A percentile compares a stretch with the other conserved stretches of the same genome.
Conservation (phyloP, 2,888 invertebrate genomes). For the Miltochrista miniata region DNA sequence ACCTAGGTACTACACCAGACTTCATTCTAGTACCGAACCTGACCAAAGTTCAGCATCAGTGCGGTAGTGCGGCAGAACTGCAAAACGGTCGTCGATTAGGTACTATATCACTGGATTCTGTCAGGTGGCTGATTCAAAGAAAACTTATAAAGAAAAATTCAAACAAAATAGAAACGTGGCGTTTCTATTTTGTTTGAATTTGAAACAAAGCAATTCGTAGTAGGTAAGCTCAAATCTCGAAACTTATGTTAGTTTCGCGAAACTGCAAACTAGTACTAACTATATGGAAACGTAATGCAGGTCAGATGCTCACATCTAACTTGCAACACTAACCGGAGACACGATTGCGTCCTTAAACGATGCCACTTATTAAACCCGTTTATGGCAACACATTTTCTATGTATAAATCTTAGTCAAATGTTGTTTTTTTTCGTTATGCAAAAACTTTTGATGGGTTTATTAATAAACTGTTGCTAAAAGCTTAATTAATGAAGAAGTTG, state of each 20-base stretch:
- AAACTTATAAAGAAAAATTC: no score
- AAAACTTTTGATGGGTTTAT: slow-evolving; percentile 15
- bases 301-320: slow-evolving; percentile 38
- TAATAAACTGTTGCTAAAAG: slow-evolving; percentile 15
- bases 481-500: no score
- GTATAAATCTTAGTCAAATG: slow-evolving; percentile 10
- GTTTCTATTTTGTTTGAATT: no score
- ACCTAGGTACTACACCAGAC: no score
- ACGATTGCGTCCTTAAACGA: slow-evolving; percentile 46
- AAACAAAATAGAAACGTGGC: no score
- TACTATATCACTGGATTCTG: no score
- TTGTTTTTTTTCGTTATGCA: slow-evolving; percentile 21
- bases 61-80: no score
- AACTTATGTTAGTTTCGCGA: neutral
- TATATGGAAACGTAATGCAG: slow-evolving; percentile 35
- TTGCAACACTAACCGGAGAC: slow-evolving; percentile 47
- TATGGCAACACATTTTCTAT: slow-evolving; percentile 22
- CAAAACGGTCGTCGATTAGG: no score
- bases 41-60: no score
- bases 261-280: neutral
- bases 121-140: no score
- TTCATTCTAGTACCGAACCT: no score
- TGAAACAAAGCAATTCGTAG: slow-evolving; percentile 1
- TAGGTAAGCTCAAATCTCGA: neutral
- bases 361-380: slow-evolving; percentile 39